Evolutionary conservation across 92 coral and sea anemone genomes (phyloP).

Genomic region (Heteractis magnifica): DNA sequence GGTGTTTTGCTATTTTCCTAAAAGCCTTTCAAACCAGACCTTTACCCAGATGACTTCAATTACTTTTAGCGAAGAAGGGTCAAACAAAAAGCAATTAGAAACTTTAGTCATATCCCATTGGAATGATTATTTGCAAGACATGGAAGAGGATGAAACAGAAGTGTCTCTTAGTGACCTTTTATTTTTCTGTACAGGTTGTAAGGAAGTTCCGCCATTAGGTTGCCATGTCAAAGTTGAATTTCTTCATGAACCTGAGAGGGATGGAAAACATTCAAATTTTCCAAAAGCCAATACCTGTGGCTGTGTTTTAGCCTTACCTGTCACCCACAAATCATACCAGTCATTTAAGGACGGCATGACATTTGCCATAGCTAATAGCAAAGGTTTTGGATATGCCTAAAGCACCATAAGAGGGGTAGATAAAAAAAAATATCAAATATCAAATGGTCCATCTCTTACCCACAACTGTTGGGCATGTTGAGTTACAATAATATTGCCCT

Average conservation of each 20-base stretch:
- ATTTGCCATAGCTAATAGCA: slow-evolving; percentile 62
- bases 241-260: slow-evolving; percentile 47
- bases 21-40: slow-evolving; percentile 35
- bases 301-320: slow-evolving; percentile 40
- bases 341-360: slow-evolving; percentile 57
- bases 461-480: no score
- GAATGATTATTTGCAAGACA: slow-evolving; percentile 63
- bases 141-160: slow-evolving; percentile 61
- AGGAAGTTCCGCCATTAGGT: slow-evolving; percentile 55
- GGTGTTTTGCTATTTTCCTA: slow-evolving; percentile 50
- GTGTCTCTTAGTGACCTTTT: slow-evolving; percentile 57
- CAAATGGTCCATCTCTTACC: no score
- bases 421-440: no score
- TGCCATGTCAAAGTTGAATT: not conserved
- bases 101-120: slow-evolving; percentile 54
- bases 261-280: slow-evolving; percentile 49
- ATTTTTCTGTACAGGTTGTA: slow-evolving; percentile 64
- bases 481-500: no score
- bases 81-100: slow-evolving; percentile 58
- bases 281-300: slow-evolving; percentile 54
- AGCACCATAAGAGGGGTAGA: slow-evolving; percentile 1
- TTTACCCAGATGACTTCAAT: slow-evolving; percentile 38
- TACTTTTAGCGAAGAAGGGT: slow-evolving; percentile 52
- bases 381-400: slow-evolving; percentile 65
- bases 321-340: slow-evolving; percentile 47